Base-by-base conservation (phyloP, 2,888 invertebrate species). In the Lamellibrachia columna region DNA sequence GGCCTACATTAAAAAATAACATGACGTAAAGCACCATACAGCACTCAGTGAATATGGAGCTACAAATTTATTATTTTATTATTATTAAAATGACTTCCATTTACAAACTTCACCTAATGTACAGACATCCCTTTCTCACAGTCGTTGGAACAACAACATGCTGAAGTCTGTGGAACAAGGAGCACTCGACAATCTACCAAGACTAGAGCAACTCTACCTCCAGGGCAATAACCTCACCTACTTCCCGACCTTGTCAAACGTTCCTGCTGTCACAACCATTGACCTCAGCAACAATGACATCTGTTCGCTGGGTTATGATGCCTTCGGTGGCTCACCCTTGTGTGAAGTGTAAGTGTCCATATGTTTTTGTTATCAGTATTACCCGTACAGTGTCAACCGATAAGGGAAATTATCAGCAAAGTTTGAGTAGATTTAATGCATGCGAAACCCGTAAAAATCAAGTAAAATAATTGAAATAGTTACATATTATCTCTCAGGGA, bases 161-260 rank as follows among this genome's bases (percentile, higher is more conserved):
- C 92, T 95, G 3, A 92, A 93, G 8, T 93, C 93, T 8, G 94
- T 95, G 28, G 94, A 94, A 53, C 93, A 93, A n/a, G 94, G 93
- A 53, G 94, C 95, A 0, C 93, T 94, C 90, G 93, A 93, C 28
- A 92, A 94, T 2, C 92, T 94, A 2, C 92, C 52, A 7, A 93
- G 53, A 6, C 93, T 94, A 28, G 90, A 93, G 92, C 75, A 92
- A n/a, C 75, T 95, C 11, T 92, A 93, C 58, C 92, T 94, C 28
- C 93, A 93, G 58, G 93, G 94, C 91, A 94, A 94, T 58, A 53
- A 91, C 4, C 92, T 95, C 52, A 91, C 92, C 8, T 94, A 94
- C 92, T 94, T 94, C 92, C 94, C 94, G 4, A 75, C 93, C 52
- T 58, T 94, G 90, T 53, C 53, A 15, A 58, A 93, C 55, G 92